A percentile compares a stretch with the other conserved stretches of the same genome.
Conservation (phyloP, 2,797 vertebrate species). For the Triplophysa bombifrons region DNA sequence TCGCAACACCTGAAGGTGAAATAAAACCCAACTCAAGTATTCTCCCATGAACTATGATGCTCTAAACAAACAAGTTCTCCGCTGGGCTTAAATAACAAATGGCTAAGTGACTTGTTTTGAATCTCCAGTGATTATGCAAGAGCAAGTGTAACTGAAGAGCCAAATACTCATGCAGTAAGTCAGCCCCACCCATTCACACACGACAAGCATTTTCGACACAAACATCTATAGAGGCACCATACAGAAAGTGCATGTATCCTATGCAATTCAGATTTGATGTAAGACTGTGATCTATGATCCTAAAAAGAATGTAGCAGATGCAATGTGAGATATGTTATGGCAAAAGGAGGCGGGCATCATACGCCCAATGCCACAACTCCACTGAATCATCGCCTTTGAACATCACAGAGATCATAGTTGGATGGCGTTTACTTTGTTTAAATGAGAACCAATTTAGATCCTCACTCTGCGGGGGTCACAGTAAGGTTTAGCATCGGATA, state of each 20-base stretch:
- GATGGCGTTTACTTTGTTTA: slow-evolving; percentile 43
- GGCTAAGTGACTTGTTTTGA: slow-evolving; percentile 67
- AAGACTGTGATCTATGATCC: neutral
- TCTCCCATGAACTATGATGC: slow-evolving; percentile 58
- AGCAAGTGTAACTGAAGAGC: slow-evolving; percentile 68
- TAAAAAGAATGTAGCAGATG: slow-evolving; percentile 36
- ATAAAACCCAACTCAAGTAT: slow-evolving; percentile 34
- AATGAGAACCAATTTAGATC: slow-evolving; percentile 35
- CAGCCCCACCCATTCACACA: slow-evolving; percentile 57
- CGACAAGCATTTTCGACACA: neutral
- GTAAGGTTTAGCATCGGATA: slow-evolving; percentile 36
- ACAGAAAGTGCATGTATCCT: neutral
- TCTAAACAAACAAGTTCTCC: slow-evolving; percentile 65
- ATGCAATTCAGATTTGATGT: neutral
- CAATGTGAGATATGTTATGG: slow-evolving; percentile 24
- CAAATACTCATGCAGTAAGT: slow-evolving; percentile 61
- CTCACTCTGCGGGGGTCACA: slow-evolving; percentile 1
- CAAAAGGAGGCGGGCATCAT: slow-evolving; percentile 44
- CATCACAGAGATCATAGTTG: slow-evolving; percentile 43
- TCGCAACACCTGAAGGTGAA: slow-evolving; percentile 46
- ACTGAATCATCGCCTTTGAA: slow-evolving; percentile 50
- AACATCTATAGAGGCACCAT: neutral
- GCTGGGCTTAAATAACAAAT: slow-evolving; percentile 70
- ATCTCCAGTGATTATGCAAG: slow-evolving; percentile 69
- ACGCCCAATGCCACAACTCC: slow-evolving; percentile 45